phyloP scores from a whole-genome alignment of 2,888 invertebrate species.

The Marasmarcha lunaedactyla region DNA sequence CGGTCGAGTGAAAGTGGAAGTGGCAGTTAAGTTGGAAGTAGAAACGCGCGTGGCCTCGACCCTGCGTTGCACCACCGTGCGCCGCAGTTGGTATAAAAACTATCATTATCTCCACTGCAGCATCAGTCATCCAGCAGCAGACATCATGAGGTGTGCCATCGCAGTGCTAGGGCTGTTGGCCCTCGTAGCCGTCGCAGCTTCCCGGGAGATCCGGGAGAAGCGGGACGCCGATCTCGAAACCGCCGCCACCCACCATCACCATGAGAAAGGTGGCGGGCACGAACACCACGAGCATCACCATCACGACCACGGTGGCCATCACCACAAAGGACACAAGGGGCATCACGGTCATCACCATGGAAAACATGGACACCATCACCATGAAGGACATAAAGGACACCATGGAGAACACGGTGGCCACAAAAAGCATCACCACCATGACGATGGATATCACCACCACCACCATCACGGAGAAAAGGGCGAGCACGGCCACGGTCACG shows the following conservation, averaged over 20 bases:
- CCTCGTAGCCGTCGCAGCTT: constrained; percentile 55
- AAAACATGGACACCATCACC: constrained; percentile 78
- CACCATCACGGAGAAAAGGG: constrained; percentile 75
- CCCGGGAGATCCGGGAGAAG: constrained; percentile 59
- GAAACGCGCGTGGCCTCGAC: constrained; percentile 47
- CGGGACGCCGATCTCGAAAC: constrained; percentile 61
- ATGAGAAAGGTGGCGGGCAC: constrained; percentile 46
- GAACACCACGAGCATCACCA: constrained; percentile 74
- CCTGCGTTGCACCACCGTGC: constrained; percentile 42
- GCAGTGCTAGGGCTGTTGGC: constrained; percentile 52
- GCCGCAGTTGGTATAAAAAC: constrained; percentile 47
- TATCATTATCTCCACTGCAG: constrained; percentile 34
- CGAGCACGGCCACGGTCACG: constrained; percentile 67
- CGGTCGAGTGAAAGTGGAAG: neutral
- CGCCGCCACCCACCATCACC: constrained; percentile 51
- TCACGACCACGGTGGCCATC: constrained; percentile 73
- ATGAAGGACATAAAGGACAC: constrained; percentile 72
- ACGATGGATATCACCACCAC: constrained; percentile 74
- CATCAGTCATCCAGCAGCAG: constrained; percentile 46
- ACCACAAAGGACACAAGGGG: constrained; percentile 76
- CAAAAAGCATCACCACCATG: constrained; percentile 74
- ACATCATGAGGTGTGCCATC: constrained; percentile 34
- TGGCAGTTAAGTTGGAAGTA: constrained; percentile 24
- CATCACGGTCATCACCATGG: constrained; percentile 75
- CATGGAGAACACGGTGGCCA: constrained; percentile 73